Percentiles rank a stretch among this genome's conserved stretches.
These are phyloP conservation scores for Apamea crenata DNA, from an alignment of 2,888 invertebrate genomes.

Conservation along the genomic window DNA sequence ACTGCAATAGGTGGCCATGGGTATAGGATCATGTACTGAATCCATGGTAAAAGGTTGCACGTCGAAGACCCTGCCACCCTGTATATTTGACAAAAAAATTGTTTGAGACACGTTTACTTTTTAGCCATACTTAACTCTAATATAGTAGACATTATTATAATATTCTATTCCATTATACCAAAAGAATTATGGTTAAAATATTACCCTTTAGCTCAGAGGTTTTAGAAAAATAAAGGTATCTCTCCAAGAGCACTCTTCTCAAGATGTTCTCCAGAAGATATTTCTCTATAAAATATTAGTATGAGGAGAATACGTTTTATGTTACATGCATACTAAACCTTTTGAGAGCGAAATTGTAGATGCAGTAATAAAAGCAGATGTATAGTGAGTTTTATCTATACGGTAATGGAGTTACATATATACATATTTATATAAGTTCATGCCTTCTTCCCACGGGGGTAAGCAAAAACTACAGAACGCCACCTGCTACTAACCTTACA, in stretches of 20 bases:
- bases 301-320: not conserved
- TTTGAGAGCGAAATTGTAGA: slow-evolving; percentile 1
- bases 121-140: not conserved
- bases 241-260: slow-evolving; percentile 8
- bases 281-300: slow-evolving; percentile 16
- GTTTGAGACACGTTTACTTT: not conserved
- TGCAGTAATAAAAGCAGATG: not conserved
- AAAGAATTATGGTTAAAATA: not conserved
- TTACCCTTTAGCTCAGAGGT: not conserved
- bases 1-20: too few species aligned
- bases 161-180: not conserved
- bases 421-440: too few species aligned
- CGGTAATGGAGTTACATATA: not conserved
- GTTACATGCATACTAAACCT: not conserved
- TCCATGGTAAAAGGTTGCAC: too few species aligned
- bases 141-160: not conserved
- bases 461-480: too few species aligned
- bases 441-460: too few species aligned
- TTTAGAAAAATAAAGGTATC: not conserved
- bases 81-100: too few species aligned
- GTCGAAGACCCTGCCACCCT: too few species aligned
- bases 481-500: too few species aligned
- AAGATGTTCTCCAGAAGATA: slow-evolving; percentile 11
- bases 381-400: not conserved
- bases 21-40: too few species aligned